A percentile compares a stretch with the other conserved stretches of the same genome.
These are phyloP conservation scores for Oeneis ivallda DNA, from an alignment of 2,888 invertebrate genomes.

Conservation along the genomic window DNA sequence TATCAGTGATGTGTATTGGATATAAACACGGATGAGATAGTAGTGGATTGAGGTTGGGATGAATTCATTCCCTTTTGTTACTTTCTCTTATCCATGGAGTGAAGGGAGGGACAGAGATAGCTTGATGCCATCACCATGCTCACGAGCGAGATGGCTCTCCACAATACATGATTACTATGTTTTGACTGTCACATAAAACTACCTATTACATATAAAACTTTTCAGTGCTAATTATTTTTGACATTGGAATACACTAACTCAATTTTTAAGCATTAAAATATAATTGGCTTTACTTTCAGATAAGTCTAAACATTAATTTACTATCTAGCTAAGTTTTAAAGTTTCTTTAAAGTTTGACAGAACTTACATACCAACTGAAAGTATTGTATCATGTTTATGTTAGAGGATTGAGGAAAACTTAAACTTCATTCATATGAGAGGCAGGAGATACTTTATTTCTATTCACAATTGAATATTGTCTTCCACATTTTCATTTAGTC, in stretches of 20 bases:
- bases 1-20: conserved; percentile 22
- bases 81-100: conserved; percentile 79
- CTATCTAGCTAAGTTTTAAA: neutral
- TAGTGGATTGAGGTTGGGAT: conserved; percentile 64
- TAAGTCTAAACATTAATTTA: neutral
- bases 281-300: neutral
- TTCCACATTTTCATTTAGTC: no score
- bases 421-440: neutral
- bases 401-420: neutral
- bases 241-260: conserved; percentile 4
- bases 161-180: conserved; percentile 55
- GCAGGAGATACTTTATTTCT: no score
- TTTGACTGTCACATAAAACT: conserved; percentile 44
- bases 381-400: neutral
- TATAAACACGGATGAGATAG: conserved; percentile 49
- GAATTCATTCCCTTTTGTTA: conserved; percentile 78
- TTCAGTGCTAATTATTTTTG: conserved; percentile 4
- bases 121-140: conserved; percentile 44
- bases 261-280: neutral
- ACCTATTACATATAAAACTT: conserved; percentile 31
- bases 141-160: conserved; percentile 64
- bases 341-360: neutral
- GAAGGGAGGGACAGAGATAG: conserved; percentile 73
- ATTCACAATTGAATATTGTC: no score
- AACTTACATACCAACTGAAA: neutral